These are phyloP conservation scores for Cinara cedri DNA, from an alignment of 2,888 invertebrate species.

Conservation along the genomic window DNA sequence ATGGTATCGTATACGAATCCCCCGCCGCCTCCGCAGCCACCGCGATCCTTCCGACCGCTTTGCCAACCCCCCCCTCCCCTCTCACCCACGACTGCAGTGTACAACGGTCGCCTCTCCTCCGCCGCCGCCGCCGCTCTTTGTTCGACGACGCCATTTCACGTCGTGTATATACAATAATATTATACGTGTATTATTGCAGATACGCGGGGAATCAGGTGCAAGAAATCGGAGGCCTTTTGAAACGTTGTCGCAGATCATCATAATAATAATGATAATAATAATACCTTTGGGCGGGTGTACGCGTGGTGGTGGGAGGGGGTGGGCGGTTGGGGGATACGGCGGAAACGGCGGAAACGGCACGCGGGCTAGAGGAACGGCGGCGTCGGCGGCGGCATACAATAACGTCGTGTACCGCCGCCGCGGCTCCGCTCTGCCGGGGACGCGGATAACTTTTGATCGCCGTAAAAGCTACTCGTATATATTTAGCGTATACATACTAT, in stretches of 20 bases:
- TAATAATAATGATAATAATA: conserved; percentile 14
- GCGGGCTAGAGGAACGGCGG: background rate
- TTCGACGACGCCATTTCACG: background rate
- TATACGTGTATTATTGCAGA: too few relatives aligned
- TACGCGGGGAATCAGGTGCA: conserved; percentile 27
- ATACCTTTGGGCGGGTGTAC: too few relatives aligned
- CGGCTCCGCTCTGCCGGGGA: too few relatives aligned
- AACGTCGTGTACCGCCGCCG: too few relatives aligned
- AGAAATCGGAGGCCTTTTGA: conserved; percentile 40
- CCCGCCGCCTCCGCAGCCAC: background rate
- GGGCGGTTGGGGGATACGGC: too few relatives aligned
- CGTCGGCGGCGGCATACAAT: too few relatives aligned
- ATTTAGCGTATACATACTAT: too few relatives aligned
- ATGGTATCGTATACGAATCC: background rate
- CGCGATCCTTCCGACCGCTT: background rate
- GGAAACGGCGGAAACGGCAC: background rate
- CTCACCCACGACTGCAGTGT: background rate
- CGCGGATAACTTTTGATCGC: conserved; percentile 9
- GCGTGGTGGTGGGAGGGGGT: too few relatives aligned
- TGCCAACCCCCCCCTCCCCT: background rate
- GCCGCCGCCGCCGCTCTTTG: too few relatives aligned
- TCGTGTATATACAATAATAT: background rate
- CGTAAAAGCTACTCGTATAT: background rate
- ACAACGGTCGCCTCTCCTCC: too few relatives aligned
- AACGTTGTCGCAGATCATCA: conserved; percentile 12